phyloP scores from a whole-genome alignment of 2,888 invertebrate species.

The Euspilapteryx auroguttella region DNA sequence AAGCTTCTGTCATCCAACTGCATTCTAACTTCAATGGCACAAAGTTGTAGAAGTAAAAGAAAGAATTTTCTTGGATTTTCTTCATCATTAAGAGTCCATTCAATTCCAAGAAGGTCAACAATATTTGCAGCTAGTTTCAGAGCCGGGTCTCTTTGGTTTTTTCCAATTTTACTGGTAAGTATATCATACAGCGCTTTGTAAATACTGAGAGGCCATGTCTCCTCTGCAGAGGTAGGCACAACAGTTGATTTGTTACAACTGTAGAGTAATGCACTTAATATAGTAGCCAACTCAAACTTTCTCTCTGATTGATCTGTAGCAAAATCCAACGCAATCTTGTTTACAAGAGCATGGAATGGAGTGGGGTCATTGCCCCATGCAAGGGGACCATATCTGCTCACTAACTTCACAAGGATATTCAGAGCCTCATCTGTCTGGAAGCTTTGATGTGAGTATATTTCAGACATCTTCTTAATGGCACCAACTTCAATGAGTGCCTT shows the following conservation, averaged over 20 bases:
- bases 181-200: conserved; percentile 83
- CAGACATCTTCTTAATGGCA: conserved; percentile 79
- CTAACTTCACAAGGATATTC: conserved; percentile 75
- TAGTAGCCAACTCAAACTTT: conserved; percentile 87
- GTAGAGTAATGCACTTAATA: conserved; percentile 72
- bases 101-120: conserved; percentile 79
- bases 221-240: conserved; percentile 65
- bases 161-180: conserved; percentile 82
- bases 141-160: conserved; percentile 87
- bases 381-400: conserved; percentile 68
- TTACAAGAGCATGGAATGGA: conserved; percentile 79
- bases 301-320: conserved; percentile 85
- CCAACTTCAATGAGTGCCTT: conserved; percentile 77
- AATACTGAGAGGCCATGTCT: conserved; percentile 81
- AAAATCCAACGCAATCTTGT: conserved; percentile 84
- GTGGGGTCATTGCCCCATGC: conserved; percentile 81
- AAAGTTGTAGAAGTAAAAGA: conserved; percentile 78
- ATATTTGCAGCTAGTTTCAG: conserved; percentile 80
- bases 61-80: conserved; percentile 83
- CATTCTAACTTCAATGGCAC: conserved; percentile 93
- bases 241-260: conserved; percentile 72
- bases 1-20: conserved; percentile 85
- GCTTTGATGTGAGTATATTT: conserved; percentile 84
- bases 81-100: conserved; percentile 81
- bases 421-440: conserved; percentile 89